Evolutionary conservation across 2,888 invertebrate genomes (phyloP), one percentile per base, ranked within the genome.

Genomic region (Sminthurides aquaticus): DNA sequence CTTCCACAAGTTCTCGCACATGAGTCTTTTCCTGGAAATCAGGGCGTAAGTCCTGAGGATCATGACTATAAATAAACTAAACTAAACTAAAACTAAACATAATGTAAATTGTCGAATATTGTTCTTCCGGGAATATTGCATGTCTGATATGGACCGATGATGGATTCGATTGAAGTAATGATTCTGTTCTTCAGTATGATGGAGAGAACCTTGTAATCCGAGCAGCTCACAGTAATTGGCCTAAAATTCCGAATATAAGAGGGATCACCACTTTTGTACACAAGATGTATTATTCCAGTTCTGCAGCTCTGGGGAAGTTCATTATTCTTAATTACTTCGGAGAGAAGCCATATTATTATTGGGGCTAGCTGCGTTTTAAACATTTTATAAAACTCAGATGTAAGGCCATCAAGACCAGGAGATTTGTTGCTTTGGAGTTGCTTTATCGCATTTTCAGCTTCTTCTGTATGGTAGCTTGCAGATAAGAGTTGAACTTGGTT

Each of bases 241-340:
- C 61, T 15, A 15, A 22, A 61, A 28, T 61, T 61, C 20, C 26
- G 25, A 2, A 61, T 2, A 26, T 27, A 18, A 22, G 27, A 20
- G 3, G 61, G 54, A n/a, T 61, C 52, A 3, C 54, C 61, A 22
- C 49, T 54, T 54, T 61, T 61, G 27, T 61, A 18, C 11, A 48
- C 18, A 15, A 48, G 11, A 11, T 48, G 11, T 18, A 48, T 18
- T 18, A 48, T 18, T 1, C 61, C 61, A 2, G 29, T 26, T 24
- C 28, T 26, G 18, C 22, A 26, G 1, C 52, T 52, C 1, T 15
- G 18, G 8, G 61, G 61, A 15, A 61, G 15, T 15, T 20, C 8
- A 22, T 3, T 15, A 2, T 1, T 5, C 18, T 5, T 20, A n/a
- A 61, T n/a, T 8, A n/a, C 2, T 1, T 5, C 11, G 8, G 48